Base-by-base conservation (phyloP, 2,888 invertebrate species). In the Acanthosepion pharaonis region DNA sequence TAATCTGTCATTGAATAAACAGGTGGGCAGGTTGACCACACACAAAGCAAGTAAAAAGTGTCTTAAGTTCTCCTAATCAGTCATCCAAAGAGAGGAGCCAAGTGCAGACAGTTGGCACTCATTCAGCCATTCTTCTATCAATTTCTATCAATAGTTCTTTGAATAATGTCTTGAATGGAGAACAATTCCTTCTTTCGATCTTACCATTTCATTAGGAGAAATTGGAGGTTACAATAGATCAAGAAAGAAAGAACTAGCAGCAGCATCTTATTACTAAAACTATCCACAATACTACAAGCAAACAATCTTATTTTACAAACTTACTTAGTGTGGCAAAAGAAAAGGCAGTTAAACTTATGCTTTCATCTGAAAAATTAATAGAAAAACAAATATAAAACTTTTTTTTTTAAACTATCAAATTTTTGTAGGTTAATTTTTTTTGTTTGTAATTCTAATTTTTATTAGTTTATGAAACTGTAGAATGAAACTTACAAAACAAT, bases 71-170 rank as follows among this genome's bases (percentile, higher is more conserved):
- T 78, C 11, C n/a, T 78, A 78, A 78, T 78, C 78, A 78, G 78
- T 78, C 78, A 78, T 78, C 78, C 78, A 78, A 78, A 78, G 11
- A 78, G 78, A 78, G 33, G 78, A 78, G 78, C 78, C 78, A 78
- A 78, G 78, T 78, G 78, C 78, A 78, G 78, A 78, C n/a, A n/a
- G 78, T 78, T 78, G 78, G n/a, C 78, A 78, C 15, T 33, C 78
- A 78, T n/a, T 78, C 78, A 78, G 78, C n/a, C 78, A 78, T 78
- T 78, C 78, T 78, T 78, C 18, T 28, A 78, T 78, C 28, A 78
- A 78, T 78, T 55, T 59, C 59, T 59, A 59, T 59, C 59, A 59
- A 59, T 59, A 59, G 59, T 59, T 59, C 59, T 23, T 59, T 59
- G 23, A 23, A 20, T 23, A 59, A 59, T 59, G 23, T 23, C 59